Percentiles rank a stretch among this genome's conserved stretches.
Conservation (phyloP, 2,797 vertebrate genomes). For the Poecilia picta region DNA sequence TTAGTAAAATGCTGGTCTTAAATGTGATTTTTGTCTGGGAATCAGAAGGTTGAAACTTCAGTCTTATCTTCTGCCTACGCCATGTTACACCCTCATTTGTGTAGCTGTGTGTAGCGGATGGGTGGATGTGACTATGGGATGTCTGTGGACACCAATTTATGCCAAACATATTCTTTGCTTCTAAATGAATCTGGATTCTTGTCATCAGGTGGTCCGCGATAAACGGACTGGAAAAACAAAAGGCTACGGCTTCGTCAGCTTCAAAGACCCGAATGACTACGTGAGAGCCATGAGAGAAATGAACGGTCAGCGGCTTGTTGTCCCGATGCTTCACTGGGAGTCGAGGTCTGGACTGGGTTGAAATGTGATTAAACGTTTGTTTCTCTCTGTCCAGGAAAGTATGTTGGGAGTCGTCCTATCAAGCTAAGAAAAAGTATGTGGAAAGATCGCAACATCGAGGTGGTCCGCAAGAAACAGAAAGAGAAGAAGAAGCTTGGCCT, state of each 20-base stretch:
- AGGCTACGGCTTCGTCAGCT: conserved; percentile 94
- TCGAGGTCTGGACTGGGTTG: not conserved
- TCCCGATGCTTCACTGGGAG: too few relatives aligned
- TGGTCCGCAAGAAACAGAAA: conserved; percentile 93
- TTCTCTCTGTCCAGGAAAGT: conserved; percentile 82
- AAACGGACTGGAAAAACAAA: conserved; percentile 94
- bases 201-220: conserved; percentile 86
- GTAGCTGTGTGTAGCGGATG: not conserved
- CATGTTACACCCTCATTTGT: not conserved
- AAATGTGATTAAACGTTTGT: not conserved
- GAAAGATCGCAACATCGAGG: conserved; percentile 92
- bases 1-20: not conserved
- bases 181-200: not conserved
- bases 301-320: conserved; percentile 83
- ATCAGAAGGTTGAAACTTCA: not conserved
- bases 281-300: conserved; percentile 94
- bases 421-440: conserved; percentile 94
- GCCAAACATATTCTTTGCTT: not conserved
- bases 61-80: too few relatives aligned
- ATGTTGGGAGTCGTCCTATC: conserved; percentile 92
- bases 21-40: not conserved
- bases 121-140: not conserved
- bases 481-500: conserved; percentile 94
- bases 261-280: conserved; percentile 94
- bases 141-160: not conserved